Evolutionary conservation across 2,113 vertebrate species (phyloP).

Genomic region (Nesospiza acunhae): DNA sequence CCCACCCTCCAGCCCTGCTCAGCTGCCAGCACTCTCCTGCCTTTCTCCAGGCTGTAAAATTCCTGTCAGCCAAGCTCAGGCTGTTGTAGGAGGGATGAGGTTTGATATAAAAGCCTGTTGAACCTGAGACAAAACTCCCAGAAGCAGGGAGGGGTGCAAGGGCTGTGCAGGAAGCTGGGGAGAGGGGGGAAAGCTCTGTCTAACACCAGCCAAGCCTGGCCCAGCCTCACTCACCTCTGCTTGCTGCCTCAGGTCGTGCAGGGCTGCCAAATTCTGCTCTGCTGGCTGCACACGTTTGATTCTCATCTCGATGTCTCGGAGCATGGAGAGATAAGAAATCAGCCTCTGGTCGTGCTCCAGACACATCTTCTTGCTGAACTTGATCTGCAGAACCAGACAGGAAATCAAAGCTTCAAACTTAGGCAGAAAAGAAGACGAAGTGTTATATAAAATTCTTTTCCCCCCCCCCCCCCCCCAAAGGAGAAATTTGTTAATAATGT

Average conservation of each 20-base stretch:
- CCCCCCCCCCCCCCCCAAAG: too few relatives aligned
- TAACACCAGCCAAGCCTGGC: background rate
- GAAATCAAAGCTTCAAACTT: background rate
- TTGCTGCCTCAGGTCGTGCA: slow-evolving; percentile 82
- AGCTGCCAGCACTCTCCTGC: background rate
- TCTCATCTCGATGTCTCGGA: slow-evolving; percentile 88
- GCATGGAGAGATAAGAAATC: slow-evolving; percentile 86
- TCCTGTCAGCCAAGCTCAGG: background rate
- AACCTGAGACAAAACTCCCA: background rate
- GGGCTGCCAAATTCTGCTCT: slow-evolving; percentile 70
- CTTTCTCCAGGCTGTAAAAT: background rate
- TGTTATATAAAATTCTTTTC: background rate
- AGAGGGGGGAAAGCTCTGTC: background rate
- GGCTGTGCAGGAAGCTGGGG: background rate
- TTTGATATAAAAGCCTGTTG: background rate
- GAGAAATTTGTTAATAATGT: background rate
- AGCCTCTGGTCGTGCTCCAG: slow-evolving; percentile 88
- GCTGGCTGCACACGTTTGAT: slow-evolving; percentile 80
- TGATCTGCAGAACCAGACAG: slow-evolving; percentile 69
- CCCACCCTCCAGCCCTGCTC: background rate
- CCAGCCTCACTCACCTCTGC: slow-evolving; percentile 77
- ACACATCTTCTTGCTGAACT: slow-evolving; percentile 83
- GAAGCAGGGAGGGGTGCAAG: background rate
- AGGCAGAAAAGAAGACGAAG: background rate
- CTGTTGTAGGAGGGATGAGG: background rate